Evolutionary conservation across 2,797 vertebrate genomes (phyloP), one percentile per base, ranked within the genome.

Genomic region (Clarias platycephalus): DNA sequence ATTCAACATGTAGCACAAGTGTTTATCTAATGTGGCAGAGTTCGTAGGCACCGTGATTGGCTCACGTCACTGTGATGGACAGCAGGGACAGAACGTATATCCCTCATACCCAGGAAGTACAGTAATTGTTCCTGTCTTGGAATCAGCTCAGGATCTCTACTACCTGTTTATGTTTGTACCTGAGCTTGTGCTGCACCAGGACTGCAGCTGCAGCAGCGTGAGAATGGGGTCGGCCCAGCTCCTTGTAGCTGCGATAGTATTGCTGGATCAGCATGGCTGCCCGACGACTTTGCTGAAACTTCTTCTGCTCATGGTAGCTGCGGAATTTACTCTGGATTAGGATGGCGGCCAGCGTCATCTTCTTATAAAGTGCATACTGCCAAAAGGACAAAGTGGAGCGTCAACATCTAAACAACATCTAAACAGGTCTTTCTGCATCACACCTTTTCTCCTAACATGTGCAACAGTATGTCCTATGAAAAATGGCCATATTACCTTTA

Each of bases 281-380:
- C 57, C 97, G 95, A 57, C 98, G 96, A 94, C 98, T 99, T 91
- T 99, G 98, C 93, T 98, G 98, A 92, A 99, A 99, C 92, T 96
- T 97, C 88, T 97, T 98, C 93, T 99, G 97, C 90, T 99, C 97
- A 0, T 98, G 96, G 84, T 99, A 99, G 94, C 98, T 99, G 93
- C 98, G 96, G 95, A 99, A 99, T 94, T 98, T 98, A 94, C 98
- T 99, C 97, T 99, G 98, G 95, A 99, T 99, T 85, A 99, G 96
- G 95, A 99, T 98, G 95, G 98, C 98, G 91, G 98, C 98, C 95
- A 98, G 96, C 70, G 98, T 99, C 98, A 99, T 99, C 96, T 98
- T 98, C 94, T 97, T 99, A 95, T 99, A 99, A 98, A 99, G 98
- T 97, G 98, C 98, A 95, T 99, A 99, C 98, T 99, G 93, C 83